These are phyloP conservation scores for Pandemis corylana DNA, from an alignment of 2,888 invertebrate species.

Conservation along the genomic window DNA sequence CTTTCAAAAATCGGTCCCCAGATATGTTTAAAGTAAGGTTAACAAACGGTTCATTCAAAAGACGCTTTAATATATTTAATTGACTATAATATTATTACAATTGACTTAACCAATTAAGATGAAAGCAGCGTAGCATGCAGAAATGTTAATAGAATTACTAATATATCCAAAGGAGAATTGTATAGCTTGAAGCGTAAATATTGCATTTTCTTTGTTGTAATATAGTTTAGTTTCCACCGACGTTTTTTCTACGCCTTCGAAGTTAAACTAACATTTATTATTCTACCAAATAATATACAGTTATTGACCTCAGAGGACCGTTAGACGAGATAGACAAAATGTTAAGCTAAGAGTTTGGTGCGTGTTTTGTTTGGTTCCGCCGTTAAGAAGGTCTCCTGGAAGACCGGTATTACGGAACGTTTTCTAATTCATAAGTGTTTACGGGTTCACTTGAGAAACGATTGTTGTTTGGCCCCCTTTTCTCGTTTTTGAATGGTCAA, in stretches of 20 bases:
- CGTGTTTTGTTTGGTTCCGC: too few species aligned
- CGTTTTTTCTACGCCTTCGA: slow-evolving; percentile 38
- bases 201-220: slow-evolving; percentile 45
- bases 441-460: too few species aligned
- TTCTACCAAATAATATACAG: neutral
- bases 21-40: too few species aligned
- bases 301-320: neutral
- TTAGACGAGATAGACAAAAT: neutral
- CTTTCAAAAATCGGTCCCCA: too few species aligned
- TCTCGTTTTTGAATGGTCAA: too few species aligned
- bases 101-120: neutral
- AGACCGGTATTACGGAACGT: too few species aligned
- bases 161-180: slow-evolving; percentile 45
- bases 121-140: slow-evolving; percentile 32
- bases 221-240: slow-evolving; percentile 34
- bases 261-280: neutral
- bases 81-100: neutral
- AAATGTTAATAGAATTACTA: slow-evolving; percentile 41
- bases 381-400: too few species aligned
- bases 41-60: too few species aligned
- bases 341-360: too few species aligned
- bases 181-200: slow-evolving; percentile 46
- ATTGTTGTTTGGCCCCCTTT: too few species aligned
- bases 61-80: too few species aligned
- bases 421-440: too few species aligned